phyloP scores from a whole-genome alignment of 1,140 invertebrate species.

The Druon quercuslanigerum region DNA sequence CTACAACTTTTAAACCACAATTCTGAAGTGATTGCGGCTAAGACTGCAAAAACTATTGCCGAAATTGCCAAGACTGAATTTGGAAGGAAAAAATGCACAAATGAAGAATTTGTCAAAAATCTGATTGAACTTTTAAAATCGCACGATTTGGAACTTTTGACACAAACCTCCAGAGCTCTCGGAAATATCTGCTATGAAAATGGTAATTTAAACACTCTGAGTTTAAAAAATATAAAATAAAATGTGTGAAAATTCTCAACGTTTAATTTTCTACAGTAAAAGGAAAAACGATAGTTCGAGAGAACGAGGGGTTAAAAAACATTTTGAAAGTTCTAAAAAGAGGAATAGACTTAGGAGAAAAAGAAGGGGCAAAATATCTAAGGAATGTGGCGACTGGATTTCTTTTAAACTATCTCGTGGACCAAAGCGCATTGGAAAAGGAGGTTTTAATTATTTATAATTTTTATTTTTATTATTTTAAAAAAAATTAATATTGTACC shows the following conservation, averaged over 20 bases:
- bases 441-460: slow-evolving; percentile 55
- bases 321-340: slow-evolving; percentile 62
- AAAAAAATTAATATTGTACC: background rate
- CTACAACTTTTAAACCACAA: slow-evolving; percentile 58
- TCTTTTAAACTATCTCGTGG: slow-evolving; percentile 87
- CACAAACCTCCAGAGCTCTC: slow-evolving; percentile 86
- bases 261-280: slow-evolving; percentile 57
- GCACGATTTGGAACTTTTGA: slow-evolving; percentile 77
- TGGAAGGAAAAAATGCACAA: slow-evolving; percentile 81
- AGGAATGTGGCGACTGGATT: slow-evolving; percentile 81
- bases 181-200: slow-evolving; percentile 94
- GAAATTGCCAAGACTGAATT: slow-evolving; percentile 83
- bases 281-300: slow-evolving; percentile 78
- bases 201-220: slow-evolving; percentile 74
- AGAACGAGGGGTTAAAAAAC: slow-evolving; percentile 77
- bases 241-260: background rate
- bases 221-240: slow-evolving; percentile 29
- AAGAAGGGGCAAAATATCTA: slow-evolving; percentile 60
- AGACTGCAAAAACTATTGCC: slow-evolving; percentile 80
- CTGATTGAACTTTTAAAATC: slow-evolving; percentile 77
- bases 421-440: slow-evolving; percentile 80
- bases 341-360: slow-evolving; percentile 51
- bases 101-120: slow-evolving; percentile 76
- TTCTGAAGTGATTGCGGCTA: slow-evolving; percentile 58
- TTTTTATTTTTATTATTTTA: slow-evolving; percentile 27